A percentile compares a stretch with the other conserved stretches of the same genome.
phyloP scores from a whole-genome alignment of 1,140 invertebrate species.

The Papilio helenus region DNA sequence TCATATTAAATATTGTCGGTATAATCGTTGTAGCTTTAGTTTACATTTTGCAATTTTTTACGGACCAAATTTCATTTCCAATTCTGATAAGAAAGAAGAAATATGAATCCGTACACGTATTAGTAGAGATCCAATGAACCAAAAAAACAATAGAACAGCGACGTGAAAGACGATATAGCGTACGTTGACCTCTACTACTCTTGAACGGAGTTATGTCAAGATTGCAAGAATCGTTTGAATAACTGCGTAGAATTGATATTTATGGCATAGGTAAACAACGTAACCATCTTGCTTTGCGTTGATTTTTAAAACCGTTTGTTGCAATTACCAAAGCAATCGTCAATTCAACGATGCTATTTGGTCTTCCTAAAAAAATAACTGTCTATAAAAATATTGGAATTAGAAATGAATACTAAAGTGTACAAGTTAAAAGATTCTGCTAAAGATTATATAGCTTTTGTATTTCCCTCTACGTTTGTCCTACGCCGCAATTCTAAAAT shows the following conservation, averaged over 20 bases:
- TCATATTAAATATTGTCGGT: conserved; percentile 9
- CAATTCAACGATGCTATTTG: neutral
- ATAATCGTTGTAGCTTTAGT: neutral
- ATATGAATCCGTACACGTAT: no score
- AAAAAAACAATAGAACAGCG: no score
- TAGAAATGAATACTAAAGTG: neutral
- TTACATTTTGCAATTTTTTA: neutral
- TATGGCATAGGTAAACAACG: no score
- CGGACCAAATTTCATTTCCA: neutral
- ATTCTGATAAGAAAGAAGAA: neutral
- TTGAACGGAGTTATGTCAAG: no score
- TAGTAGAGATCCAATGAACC: no score
- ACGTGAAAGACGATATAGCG: no score
- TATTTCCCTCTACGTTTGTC: conserved; percentile 5
- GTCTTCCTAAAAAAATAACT: neutral
- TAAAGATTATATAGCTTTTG: neutral
- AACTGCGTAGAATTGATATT: no score
- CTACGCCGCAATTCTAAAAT: conserved; percentile 18
- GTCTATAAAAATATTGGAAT: neutral
- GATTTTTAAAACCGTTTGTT: no score
- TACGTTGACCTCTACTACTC: no score
- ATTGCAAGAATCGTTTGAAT: no score
- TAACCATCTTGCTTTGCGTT: no score
- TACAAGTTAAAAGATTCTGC: neutral
- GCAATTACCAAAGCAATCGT: no score